Percentiles rank a stretch among this genome's conserved stretches.
phyloP scores from a whole-genome alignment of 2,113 vertebrate species.

The Strix uralensis region DNA sequence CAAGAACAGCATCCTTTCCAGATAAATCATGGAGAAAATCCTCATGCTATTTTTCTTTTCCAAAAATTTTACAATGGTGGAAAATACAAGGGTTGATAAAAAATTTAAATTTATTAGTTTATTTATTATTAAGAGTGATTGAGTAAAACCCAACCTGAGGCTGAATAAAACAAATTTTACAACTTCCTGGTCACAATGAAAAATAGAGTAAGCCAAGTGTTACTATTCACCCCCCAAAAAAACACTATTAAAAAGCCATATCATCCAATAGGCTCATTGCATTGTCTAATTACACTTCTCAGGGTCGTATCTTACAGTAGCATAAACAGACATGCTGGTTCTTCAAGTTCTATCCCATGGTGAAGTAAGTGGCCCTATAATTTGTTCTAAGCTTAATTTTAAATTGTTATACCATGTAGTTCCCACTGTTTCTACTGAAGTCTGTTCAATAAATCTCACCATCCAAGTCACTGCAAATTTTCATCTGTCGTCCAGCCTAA shows the following conservation, averaged over 20 bases:
- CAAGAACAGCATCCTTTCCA: background rate
- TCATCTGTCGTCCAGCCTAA: background rate
- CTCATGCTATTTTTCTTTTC: background rate
- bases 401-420: background rate
- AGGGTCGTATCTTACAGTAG: fast-evolving
- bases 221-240: background rate
- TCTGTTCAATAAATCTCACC: background rate
- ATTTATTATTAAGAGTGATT: background rate
- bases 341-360: background rate
- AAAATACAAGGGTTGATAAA: background rate
- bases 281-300: background rate
- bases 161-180: background rate
- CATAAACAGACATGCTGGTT: background rate
- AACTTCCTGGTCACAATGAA: background rate
- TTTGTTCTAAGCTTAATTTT: background rate
- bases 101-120: background rate
- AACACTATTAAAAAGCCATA: background rate
- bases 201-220: background rate
- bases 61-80: background rate
- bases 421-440: background rate
- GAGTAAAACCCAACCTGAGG: background rate
- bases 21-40: background rate
- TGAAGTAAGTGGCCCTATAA: background rate
- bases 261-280: background rate
- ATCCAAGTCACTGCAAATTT: background rate